A percentile compares a stretch with the other conserved stretches of the same genome.
Evolutionary conservation across 2,888 invertebrate species (phyloP).

Genomic region (Helicoverpa assulta): DNA sequence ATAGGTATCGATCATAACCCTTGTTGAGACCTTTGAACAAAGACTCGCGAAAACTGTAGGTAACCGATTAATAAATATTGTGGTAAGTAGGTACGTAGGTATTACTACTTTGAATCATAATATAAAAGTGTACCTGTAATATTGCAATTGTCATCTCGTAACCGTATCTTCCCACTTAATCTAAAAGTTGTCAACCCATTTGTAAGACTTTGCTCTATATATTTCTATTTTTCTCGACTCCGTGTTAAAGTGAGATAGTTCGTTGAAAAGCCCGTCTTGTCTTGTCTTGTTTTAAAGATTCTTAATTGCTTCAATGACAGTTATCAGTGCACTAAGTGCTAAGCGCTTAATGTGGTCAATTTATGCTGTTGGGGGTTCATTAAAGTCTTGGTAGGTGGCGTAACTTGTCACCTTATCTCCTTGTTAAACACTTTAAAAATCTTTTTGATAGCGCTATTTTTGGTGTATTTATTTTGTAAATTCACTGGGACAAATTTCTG

Average conservation of each 20-base stretch:
- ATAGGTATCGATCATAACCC: background rate
- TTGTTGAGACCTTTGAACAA: background rate
- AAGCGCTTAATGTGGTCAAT: constrained; percentile 49
- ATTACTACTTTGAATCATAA: too few species aligned
- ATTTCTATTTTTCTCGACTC: background rate
- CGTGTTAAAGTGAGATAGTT: background rate
- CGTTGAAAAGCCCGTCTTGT: constrained; percentile 18
- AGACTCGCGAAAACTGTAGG: background rate
- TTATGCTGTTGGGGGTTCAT: constrained; percentile 24
- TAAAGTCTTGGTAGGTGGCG: constrained; percentile 44
- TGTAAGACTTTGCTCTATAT: background rate
- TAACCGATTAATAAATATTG: background rate
- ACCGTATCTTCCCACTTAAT: background rate
- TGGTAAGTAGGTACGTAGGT: too few species aligned
- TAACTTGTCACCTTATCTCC: constrained; percentile 38
- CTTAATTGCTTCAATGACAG: constrained; percentile 49
- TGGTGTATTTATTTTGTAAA: background rate
- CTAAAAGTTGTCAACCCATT: background rate
- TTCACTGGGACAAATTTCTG: background rate
- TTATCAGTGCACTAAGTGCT: constrained; percentile 52
- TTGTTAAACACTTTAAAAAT: constrained; percentile 39
- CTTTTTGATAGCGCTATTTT: constrained; percentile 27
- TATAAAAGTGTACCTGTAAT: too few species aligned
- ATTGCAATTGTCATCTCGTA: too few species aligned
- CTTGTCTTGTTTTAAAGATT: constrained; percentile 33